phyloP scores from a whole-genome alignment of 2,797 vertebrate species.

The Eleutherodactylus coqui region DNA sequence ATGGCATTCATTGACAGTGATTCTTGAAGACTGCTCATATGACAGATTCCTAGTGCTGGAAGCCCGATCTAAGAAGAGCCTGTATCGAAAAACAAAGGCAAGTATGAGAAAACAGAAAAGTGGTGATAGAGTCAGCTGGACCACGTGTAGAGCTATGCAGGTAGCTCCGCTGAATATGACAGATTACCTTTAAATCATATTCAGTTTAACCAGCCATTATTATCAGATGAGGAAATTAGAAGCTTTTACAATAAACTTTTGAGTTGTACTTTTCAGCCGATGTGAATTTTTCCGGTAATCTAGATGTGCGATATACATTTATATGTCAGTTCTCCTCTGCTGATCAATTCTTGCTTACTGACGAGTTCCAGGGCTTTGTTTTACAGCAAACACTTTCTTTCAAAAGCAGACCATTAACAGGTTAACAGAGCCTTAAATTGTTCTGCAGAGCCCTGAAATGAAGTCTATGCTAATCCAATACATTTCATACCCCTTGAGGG shows the following conservation, averaged over 20 bases:
- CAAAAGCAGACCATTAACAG: slow-evolving; percentile 28
- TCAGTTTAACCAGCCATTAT: too few relatives aligned
- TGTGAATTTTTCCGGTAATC: background rate
- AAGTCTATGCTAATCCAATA: slow-evolving; percentile 67
- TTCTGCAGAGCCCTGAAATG: slow-evolving; percentile 56
- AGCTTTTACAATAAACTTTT: background rate
- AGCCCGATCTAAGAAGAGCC: too few relatives aligned
- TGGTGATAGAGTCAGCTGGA: too few relatives aligned
- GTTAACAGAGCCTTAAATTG: slow-evolving; percentile 45
- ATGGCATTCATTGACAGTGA: too few relatives aligned
- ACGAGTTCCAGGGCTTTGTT: background rate
- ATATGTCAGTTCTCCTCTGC: background rate
- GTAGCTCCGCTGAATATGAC: too few relatives aligned
- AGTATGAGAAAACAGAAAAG: too few relatives aligned
- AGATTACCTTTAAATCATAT: too few relatives aligned
- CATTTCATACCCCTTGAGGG: slow-evolving; percentile 47
- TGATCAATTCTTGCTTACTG: background rate
- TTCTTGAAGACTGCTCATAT: too few relatives aligned
- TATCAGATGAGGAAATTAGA: background rate
- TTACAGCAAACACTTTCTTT: background rate
- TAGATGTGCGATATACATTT: background rate
- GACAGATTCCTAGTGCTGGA: too few relatives aligned
- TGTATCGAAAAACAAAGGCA: too few relatives aligned
- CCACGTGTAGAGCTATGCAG: too few relatives aligned
- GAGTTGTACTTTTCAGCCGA: too few relatives aligned